Conservation (phyloP, 2,113 vertebrate genomes). For the Dermatemys mawii region DNA sequence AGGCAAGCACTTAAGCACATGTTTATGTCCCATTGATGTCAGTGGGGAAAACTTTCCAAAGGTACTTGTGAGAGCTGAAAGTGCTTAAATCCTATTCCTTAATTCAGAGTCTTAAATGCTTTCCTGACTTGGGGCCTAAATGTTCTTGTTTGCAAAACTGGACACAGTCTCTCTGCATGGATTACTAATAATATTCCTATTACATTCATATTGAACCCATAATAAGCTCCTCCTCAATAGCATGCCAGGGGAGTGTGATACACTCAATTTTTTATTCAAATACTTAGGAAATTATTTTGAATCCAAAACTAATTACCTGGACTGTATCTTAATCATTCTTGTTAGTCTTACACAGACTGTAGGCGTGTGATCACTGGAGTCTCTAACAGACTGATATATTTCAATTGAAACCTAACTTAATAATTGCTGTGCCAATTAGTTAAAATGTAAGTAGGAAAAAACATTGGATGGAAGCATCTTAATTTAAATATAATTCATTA, state of each 20-base stretch:
- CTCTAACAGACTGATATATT: conserved; percentile 55
- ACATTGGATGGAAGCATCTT: conserved; percentile 64
- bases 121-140: not conserved
- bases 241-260: not conserved
- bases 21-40: not conserved
- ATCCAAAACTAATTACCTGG: conserved; percentile 59
- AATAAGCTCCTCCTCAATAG: conserved; percentile 22
- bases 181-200: not conserved
- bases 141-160: not conserved
- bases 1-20: not conserved
- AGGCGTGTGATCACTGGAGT: conserved; percentile 45
- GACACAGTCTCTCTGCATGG: not conserved
- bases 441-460: conserved; percentile 66
- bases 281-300: conserved; percentile 39
- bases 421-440: conserved; percentile 70
- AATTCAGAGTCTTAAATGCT: not conserved
- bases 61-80: not conserved
- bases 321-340: conserved; percentile 48
- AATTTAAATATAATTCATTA: conserved; percentile 76
- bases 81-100: not conserved
- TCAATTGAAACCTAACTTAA: conserved; percentile 68
- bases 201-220: not conserved
- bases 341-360: conserved; percentile 26
- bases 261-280: conserved; percentile 18
- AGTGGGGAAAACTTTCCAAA: not conserved